Conservation (phyloP, 2,113 vertebrate genomes). For the human (Homo sapiens) region GRCh38 chr14:62918001-62918500, state of each 20-base stretch:
- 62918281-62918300: background rate
- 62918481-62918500: background rate
- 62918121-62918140: background rate
- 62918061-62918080: background rate
- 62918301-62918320: no score
- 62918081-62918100: background rate
- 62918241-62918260: background rate
- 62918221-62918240: background rate
- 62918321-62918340: background rate
- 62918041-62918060: background rate
- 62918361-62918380: background rate
- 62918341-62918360: background rate
- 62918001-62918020: no score
- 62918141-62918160: background rate
- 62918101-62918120: background rate
- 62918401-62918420: background rate
- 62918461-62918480: background rate
- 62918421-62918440: background rate
- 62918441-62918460: background rate
- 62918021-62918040: background rate
- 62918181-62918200: background rate
- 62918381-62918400: background rate
- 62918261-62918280: background rate
- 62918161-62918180: background rate
- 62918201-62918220: background rate